phyloP scores from a whole-genome alignment of 2,888 invertebrate species.

The Zonitis immaculata region DNA sequence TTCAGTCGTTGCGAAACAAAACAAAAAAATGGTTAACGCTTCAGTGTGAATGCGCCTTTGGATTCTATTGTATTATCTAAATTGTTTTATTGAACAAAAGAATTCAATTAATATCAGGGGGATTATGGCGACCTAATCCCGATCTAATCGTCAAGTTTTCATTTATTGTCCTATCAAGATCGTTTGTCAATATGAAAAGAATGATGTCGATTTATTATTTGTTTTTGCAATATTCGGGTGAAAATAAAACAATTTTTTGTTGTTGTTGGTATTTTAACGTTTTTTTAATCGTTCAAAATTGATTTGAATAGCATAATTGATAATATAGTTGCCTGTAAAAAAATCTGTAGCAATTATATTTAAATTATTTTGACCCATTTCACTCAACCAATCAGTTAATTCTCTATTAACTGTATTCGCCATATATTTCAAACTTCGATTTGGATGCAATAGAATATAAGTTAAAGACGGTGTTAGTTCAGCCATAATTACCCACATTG shows the following conservation, averaged over 20 bases:
- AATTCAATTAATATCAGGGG: too few relatives aligned
- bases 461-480: constrained; percentile 59
- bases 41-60: too few relatives aligned
- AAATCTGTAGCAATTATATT: constrained; percentile 66
- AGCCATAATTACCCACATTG: constrained; percentile 59
- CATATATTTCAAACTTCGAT: constrained; percentile 55
- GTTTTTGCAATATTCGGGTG: background rate
- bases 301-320: constrained; percentile 55
- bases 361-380: constrained; percentile 55
- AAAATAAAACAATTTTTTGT: background rate
- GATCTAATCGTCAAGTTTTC: too few relatives aligned
- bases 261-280: too few relatives aligned
- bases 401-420: constrained; percentile 61
- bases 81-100: too few relatives aligned
- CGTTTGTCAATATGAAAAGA: too few relatives aligned
- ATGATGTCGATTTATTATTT: background rate
- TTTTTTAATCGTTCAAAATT: constrained; percentile 17
- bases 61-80: too few relatives aligned
- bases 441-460: constrained; percentile 51
- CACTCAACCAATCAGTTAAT: constrained; percentile 58
- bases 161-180: too few relatives aligned
- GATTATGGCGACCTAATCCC: too few relatives aligned
- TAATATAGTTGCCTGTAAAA: constrained; percentile 60
- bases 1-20: background rate
- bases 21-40: background rate